Evolutionary conservation across 1,140 invertebrate genomes (phyloP).

Genomic region (Drosophila lini): DNA sequence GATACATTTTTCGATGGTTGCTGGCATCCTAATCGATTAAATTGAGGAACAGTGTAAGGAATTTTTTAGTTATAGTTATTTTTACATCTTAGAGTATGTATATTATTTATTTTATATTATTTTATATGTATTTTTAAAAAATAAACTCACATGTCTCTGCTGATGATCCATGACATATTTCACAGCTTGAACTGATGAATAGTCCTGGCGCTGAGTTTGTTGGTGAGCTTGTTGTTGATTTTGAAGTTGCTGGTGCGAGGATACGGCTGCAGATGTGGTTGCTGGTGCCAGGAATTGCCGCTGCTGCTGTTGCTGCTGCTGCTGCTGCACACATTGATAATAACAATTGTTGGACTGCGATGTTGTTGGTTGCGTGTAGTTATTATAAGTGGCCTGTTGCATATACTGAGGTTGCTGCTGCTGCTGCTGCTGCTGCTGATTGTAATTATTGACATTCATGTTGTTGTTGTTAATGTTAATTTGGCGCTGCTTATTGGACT

Average conservation of each 20-base stretch:
- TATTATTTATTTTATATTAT: too few relatives aligned
- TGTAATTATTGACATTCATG: slow-evolving; percentile 66
- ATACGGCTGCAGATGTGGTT: slow-evolving; percentile 35
- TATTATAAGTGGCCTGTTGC: slow-evolving; percentile 36
- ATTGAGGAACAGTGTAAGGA: too few relatives aligned
- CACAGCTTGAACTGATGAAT: slow-evolving; percentile 1
- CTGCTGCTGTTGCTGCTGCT: slow-evolving; percentile 40
- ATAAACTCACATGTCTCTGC: slow-evolving; percentile 42
- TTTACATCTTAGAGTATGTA: neutral
- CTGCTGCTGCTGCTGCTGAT: slow-evolving; percentile 61
- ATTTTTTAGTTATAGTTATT: neutral
- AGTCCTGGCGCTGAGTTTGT: slow-evolving; percentile 13
- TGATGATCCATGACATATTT: slow-evolving; percentile 23
- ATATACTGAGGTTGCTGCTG: slow-evolving; percentile 44
- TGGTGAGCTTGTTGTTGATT: slow-evolving; percentile 9
- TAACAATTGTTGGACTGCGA: slow-evolving; percentile 46
- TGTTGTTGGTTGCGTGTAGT: slow-evolving; percentile 58
- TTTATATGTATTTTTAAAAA: too few relatives aligned
- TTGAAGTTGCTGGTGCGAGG: slow-evolving; percentile 27
- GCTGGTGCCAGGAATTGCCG: slow-evolving; percentile 49
- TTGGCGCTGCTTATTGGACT: slow-evolving; percentile 61
- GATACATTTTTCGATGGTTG: too few relatives aligned
- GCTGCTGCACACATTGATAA: slow-evolving; percentile 38
- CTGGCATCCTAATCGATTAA: too few relatives aligned
- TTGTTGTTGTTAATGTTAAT: slow-evolving; percentile 57